Percentiles rank a stretch among this genome's conserved stretches.
Conservation (phyloP, 2,113 vertebrate species). For the Bambusicola thoracicus region DNA sequence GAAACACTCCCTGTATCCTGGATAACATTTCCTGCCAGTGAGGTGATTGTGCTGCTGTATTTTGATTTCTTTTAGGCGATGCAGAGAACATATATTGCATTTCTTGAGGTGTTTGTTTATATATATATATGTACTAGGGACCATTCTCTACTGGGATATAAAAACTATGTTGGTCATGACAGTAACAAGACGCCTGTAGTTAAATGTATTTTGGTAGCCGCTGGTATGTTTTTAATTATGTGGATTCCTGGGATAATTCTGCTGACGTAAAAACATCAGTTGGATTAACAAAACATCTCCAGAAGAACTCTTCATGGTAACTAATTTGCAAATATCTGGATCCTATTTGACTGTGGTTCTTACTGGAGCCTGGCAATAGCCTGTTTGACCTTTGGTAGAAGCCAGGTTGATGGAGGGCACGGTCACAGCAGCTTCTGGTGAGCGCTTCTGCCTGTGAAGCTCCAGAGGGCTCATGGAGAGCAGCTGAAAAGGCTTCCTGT, state of each 20-base stretch:
- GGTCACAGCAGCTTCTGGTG: not conserved
- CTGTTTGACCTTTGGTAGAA: not conserved
- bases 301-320: not conserved
- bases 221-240: not conserved
- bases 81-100: fast-evolving
- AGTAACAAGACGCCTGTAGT: not conserved
- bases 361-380: not conserved
- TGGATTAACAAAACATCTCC: not conserved
- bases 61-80: fast-evolving
- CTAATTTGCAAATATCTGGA: not conserved
- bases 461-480: not conserved
- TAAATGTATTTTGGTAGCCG: not conserved
- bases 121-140: no score
- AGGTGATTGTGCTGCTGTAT: fast-evolving
- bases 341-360: not conserved
- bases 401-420: fast-evolving
- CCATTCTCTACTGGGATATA: not conserved
- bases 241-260: not conserved
- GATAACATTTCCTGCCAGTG: fast-evolving
- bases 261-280: not conserved
- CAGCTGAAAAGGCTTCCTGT: not conserved
- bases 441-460: not conserved
- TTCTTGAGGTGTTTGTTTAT: no score
- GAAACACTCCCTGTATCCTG: fast-evolving
- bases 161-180: fast-evolving